Evolutionary conservation across 1,140 invertebrate genomes (phyloP).

Genomic region (Drosophila ananassae): DNA sequence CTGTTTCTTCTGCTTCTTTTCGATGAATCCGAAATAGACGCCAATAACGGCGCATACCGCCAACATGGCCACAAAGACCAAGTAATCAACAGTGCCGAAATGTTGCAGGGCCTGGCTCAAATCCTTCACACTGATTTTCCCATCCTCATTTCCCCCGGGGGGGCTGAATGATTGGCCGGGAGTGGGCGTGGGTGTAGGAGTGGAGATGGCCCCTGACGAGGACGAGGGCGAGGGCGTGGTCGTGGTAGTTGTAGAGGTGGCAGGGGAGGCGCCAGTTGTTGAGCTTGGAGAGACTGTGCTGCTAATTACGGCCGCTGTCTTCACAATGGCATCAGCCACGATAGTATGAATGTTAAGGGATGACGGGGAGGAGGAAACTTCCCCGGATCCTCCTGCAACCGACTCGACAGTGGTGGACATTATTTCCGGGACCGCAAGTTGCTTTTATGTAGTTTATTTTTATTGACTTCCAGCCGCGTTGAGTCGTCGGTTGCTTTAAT

Average conservation of each 20-base stretch:
- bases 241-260: not conserved
- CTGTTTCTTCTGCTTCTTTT: slow-evolving; percentile 84
- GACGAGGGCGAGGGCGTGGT: slow-evolving; percentile 4
- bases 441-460: slow-evolving; percentile 75
- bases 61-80: slow-evolving; percentile 89
- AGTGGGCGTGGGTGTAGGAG: slow-evolving; percentile 4
- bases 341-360: slow-evolving; percentile 21
- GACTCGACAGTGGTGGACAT: slow-evolving; percentile 53
- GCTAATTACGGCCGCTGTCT: slow-evolving; percentile 76
- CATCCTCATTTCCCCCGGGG: slow-evolving; percentile 13
- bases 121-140: slow-evolving; percentile 84
- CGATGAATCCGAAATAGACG: slow-evolving; percentile 89
- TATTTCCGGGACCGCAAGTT: slow-evolving; percentile 70
- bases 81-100: slow-evolving; percentile 88
- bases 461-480: slow-evolving; percentile 75
- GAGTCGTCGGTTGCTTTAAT: slow-evolving; percentile 52
- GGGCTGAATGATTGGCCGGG: slow-evolving; percentile 19
- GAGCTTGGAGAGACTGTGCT: slow-evolving; percentile 54
- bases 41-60: slow-evolving; percentile 88
- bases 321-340: slow-evolving; percentile 51
- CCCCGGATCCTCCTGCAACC: slow-evolving; percentile 5
- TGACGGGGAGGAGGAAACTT: slow-evolving; percentile 7
- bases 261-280: slow-evolving; percentile 27
- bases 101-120: slow-evolving; percentile 85
- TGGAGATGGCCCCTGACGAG: not conserved